These are phyloP conservation scores for Amazona ochrocephala DNA, from an alignment of 2,797 vertebrate genomes.

Conservation along the genomic window DNA sequence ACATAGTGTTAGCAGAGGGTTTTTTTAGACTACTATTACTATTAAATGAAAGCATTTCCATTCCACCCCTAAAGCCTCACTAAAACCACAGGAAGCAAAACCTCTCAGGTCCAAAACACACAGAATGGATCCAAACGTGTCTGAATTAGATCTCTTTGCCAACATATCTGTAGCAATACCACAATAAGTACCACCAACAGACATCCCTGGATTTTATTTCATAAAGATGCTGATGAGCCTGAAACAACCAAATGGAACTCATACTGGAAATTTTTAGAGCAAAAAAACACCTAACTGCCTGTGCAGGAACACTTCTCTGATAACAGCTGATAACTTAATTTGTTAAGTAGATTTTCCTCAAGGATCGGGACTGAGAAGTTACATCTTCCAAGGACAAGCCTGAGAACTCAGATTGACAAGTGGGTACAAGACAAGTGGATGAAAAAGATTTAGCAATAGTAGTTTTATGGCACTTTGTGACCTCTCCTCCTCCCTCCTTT, in stretches of 20 bases:
- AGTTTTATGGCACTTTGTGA: background rate
- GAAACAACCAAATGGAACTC: background rate
- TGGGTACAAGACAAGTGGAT: background rate
- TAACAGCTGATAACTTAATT: background rate
- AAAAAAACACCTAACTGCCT: background rate
- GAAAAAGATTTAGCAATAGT: background rate
- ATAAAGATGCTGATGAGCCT: background rate
- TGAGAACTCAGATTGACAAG: background rate
- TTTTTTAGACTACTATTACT: background rate
- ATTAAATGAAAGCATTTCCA: background rate
- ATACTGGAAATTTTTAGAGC: background rate
- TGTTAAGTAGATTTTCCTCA: background rate
- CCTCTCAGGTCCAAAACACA: background rate
- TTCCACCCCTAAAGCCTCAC: background rate
- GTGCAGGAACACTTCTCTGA: background rate
- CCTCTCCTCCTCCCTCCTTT: background rate
- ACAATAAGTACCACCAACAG: background rate
- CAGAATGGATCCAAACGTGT: background rate
- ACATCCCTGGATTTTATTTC: background rate
- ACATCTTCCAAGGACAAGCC: background rate
- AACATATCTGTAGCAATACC: background rate
- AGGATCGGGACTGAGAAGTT: background rate
- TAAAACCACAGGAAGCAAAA: background rate
- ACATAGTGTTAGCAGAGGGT: background rate
- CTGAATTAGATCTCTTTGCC: background rate